Conservation (phyloP, 2,888 invertebrate genomes). For the Chalcosyrphus nemorum region DNA sequence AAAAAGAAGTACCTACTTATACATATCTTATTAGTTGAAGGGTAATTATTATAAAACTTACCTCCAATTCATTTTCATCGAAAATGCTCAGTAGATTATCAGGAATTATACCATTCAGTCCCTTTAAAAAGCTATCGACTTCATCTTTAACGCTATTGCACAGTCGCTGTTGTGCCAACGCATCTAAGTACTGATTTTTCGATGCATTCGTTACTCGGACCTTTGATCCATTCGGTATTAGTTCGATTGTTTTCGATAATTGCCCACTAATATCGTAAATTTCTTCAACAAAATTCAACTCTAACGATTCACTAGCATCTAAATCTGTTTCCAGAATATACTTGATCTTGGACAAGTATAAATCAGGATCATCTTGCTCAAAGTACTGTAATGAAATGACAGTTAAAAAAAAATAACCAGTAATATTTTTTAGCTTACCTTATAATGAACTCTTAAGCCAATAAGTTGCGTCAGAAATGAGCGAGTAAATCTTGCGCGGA, state of each 20-base stretch:
- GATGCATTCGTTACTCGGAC: conserved; percentile 85
- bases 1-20: too few species aligned
- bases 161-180: conserved; percentile 93
- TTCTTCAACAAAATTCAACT: conserved; percentile 94
- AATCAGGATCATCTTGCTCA: conserved; percentile 97
- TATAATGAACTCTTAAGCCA: conserved; percentile 95
- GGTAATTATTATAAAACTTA: conserved; percentile 78
- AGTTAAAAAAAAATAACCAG: background rate
- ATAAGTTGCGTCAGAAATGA: conserved; percentile 97
- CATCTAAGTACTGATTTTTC: conserved; percentile 90
- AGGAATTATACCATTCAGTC: conserved; percentile 94
- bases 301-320: conserved; percentile 88
- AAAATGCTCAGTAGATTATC: conserved; percentile 96
- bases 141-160: conserved; percentile 91
- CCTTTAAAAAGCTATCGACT: conserved; percentile 93
- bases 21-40: too few species aligned
- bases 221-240: conserved; percentile 91
- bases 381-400: conserved; percentile 87
- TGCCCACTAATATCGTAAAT: conserved; percentile 91
- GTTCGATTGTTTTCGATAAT: conserved; percentile 89
- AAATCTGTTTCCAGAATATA: conserved; percentile 96
- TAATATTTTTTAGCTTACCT: conserved; percentile 83
- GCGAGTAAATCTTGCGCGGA: conserved; percentile 94
- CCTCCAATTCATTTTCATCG: conserved; percentile 98
- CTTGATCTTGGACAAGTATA: conserved; percentile 95